Base-by-base conservation (phyloP, 2,113 vertebrate genomes). In the Junco hyemalis region DNA sequence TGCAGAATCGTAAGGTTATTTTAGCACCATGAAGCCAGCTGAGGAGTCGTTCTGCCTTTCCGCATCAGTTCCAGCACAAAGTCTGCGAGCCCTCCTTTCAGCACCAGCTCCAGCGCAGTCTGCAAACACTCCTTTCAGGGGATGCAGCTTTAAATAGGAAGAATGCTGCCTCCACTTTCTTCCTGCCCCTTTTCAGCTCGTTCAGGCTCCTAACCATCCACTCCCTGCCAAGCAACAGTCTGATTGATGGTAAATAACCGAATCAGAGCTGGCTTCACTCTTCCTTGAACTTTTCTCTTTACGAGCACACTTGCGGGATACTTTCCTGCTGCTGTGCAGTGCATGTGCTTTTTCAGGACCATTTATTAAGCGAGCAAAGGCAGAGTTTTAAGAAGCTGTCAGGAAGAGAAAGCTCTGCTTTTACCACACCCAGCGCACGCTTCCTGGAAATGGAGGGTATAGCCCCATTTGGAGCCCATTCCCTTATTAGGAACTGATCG, bases 61-160 rank as follows among this genome's bases (percentile, higher is more conserved):
- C 92, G 92, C 97, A 97, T 97, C 96, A 96, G 94, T 96, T 97
- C 93, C 96, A 92, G 90, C 91, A 97, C 97, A 82, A 97, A 95
- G 90, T 95, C 93, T 92, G 93, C 86, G 14, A 87, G 90, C 76
- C 95, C 93, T 84, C 86, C 74, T 81, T 97, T 97, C 97, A 98
- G 97, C 97, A 96, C 97, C 96, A 91, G 94, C 96, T 97, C 97
- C 96, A 66, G 96, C 86, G 92, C 96, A 92, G 95, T 96, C 97
- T 97, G 97, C 94, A 93, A 96, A 95, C 97, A 56, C 93, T 97
- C 97, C 96, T 97, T 98, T 92, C 97, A 95, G 97, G 97, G 97
- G 97, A 97, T 96, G 98, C 98, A 96, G 98, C 98, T 98, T 98
- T 98, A 98, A 98, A 98, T 98, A 98, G 98, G 97, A 98, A 98